Evolutionary conservation across 2,888 invertebrate species (phyloP), one percentile per base, ranked within the genome.

Genomic region (Nematopogon swammerdamellus): DNA sequence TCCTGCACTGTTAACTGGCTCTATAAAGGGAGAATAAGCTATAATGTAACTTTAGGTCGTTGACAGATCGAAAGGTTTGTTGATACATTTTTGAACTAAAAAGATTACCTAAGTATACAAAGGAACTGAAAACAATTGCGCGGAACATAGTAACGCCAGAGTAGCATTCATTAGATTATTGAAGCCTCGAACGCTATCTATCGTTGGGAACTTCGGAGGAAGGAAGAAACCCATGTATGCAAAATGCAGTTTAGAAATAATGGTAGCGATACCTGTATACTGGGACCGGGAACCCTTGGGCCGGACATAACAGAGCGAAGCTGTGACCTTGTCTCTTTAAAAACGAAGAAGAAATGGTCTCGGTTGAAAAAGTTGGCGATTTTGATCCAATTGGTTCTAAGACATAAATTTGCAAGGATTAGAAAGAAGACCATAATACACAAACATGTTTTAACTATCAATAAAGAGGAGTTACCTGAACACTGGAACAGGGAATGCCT

Each of bases 141-240:
- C 89, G 49, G 86, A 85, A 67, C 89, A 89, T 61, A 85, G 68
- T 60, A 87, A 67, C 67, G 80, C 84, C 65, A 82, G 75, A 71
- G 79, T 85, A 77, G 74, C 77, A 61, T 71, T 81, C 65, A 74
- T 59, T 56, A 63, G 58, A 55, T 75, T 68, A 65, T 68, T 72
- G 64, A 82, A 81, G 56, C 81, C 80, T 68, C 80, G 82, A 69
- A 77, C 73, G 61, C 80, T 85, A 76, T 89, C 88, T 76, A 84
- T 71, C 48, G 87, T 82, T 52, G 89, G 87, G 68, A 90, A 88
- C 80, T 89, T 89, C 57, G 87, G 88, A 56, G 81, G 72, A n/a
- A n/a, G n/a, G n/a, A n/a, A n/a, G n/a, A n/a, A n/a, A n/a, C n/a
- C n/a, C n/a, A n/a, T n/a, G n/a, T n/a, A n/a, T n/a, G n/a, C n/a